Evolutionary conservation across 2,888 invertebrate species (phyloP), one percentile per base, ranked within the genome.

Genomic region (Myopa tessellatipennis): DNA sequence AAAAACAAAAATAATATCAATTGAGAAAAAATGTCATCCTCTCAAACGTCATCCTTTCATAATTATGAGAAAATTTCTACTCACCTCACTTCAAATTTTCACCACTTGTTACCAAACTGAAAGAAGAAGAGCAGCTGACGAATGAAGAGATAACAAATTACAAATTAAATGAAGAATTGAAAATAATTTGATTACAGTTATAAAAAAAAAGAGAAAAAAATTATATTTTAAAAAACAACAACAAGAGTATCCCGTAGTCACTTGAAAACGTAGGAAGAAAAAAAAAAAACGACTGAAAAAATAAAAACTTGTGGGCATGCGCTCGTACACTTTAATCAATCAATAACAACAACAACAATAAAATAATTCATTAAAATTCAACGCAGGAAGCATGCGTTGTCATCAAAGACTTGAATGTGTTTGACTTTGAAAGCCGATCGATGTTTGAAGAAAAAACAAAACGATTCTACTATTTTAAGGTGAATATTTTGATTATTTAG

Each of bases 301-400:
- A 67, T 45, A 45, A 45, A 45, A 45, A 10, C 45, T 45, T 67
- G 36, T 67, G 8, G n/a, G 10, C 40, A 40, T 16, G 14, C 40
- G 40, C 40, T 36, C 12, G 34, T 65, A 34, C 63, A 65, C 63
- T 38, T 36, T 12, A 67, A 67, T 16, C 70, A 70, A 26, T 16
- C 58, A 63, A 55, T 65, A 67, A 14, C 55, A 58, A 75, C 60
- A 75, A 69, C 40, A 67, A 68, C 55, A 52, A 50, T 26, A 34
- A 63, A 18, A 60, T 14, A 76, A 18, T 52, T 52, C 10, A 76
- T 76, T 76, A 63, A 71, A 63, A 77, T 77, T 74, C 77, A 12
- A 65, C 69, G 61, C 77, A 77, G 77, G 77, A 77, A 69, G 52
- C 52, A 26, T 55, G 58, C 34, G 8, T 60, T 45, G 68, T 18